Evolutionary conservation across 2,888 invertebrate species (phyloP).

Genomic region (Drosophila fungiperda): DNA sequence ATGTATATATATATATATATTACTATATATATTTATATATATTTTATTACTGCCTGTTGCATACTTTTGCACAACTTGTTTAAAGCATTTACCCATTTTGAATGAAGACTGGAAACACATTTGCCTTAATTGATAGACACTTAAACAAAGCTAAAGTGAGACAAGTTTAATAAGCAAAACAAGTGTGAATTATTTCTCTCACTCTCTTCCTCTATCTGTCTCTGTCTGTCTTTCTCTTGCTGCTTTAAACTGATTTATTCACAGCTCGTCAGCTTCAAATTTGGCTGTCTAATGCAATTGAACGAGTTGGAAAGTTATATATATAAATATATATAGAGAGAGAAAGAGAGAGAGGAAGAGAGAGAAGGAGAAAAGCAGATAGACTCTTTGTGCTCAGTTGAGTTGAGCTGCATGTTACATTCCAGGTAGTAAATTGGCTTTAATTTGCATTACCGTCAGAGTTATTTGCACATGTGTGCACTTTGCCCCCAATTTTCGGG

Average conservation of each 20-base stretch:
- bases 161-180: background rate
- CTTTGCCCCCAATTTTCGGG: conserved; percentile 46
- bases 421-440: conserved; percentile 72
- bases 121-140: background rate
- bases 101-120: background rate
- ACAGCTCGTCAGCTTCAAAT: conserved; percentile 65
- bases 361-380: background rate
- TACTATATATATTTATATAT: background rate
- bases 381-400: background rate
- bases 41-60: background rate
- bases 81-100: background rate
- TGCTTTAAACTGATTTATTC: conserved; percentile 43
- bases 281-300: conserved; percentile 62
- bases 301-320: background rate
- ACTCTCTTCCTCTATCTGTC: background rate
- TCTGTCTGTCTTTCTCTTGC: background rate
- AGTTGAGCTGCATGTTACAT: background rate
- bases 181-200: background rate
- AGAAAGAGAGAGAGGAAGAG: background rate
- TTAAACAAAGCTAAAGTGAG: background rate
- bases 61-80: background rate
- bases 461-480: conserved; percentile 78
- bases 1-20: no score
- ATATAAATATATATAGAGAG: background rate
- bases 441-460: conserved; percentile 78